Conservation (phyloP, 2,797 vertebrate genomes). For the Diceros bicornis region DNA sequence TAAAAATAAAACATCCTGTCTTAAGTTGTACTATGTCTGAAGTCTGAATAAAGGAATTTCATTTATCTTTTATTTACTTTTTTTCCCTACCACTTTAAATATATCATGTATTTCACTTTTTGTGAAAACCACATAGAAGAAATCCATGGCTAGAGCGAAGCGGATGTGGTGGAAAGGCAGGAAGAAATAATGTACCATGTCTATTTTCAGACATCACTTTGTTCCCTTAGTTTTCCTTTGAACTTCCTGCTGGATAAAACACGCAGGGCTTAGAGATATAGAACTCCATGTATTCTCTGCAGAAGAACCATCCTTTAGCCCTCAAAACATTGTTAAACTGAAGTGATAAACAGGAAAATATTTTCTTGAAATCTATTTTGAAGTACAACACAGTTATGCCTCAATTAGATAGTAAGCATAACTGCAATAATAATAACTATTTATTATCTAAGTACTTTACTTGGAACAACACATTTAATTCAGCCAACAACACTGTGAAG, state of each 20-base stretch:
- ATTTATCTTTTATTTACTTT: neutral
- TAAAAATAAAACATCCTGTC: neutral
- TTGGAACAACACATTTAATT: neutral
- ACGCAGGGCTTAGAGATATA: neutral
- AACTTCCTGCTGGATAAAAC: neutral
- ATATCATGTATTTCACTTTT: neutral
- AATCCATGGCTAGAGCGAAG: neutral
- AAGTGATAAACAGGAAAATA: neutral
- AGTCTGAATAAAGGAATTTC: neutral
- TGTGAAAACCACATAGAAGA: neutral
- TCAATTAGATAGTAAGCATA: neutral
- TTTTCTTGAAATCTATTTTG: neutral
- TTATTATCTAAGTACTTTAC: neutral
- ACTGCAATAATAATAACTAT: neutral
- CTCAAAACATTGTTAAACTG: neutral
- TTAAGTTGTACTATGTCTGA: neutral
- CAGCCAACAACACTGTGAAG: neutral
- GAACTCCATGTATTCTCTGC: neutral
- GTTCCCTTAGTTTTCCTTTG: neutral
- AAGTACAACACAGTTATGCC: neutral
- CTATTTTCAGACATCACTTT: neutral
- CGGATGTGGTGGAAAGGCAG: neutral
- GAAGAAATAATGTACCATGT: neutral
- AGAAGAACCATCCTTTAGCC: neutral
- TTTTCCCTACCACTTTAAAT: neutral